Evolutionary conservation across 2,797 vertebrate genomes (phyloP), one percentile per base, ranked within the genome.

Genomic region (Acropternis orthonyx): DNA sequence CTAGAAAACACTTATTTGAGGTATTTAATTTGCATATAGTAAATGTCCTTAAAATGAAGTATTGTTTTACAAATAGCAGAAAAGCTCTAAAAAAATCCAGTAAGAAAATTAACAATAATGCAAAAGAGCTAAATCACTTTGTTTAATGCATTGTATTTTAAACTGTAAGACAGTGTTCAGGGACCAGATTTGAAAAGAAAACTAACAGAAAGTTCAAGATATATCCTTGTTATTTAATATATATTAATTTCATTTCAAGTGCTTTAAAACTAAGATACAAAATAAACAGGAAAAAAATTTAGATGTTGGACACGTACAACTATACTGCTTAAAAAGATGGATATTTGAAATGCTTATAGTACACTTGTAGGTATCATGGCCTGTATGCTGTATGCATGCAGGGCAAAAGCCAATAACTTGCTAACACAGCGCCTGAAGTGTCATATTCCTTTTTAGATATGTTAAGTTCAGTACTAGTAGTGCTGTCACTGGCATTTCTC

Each of bases 71-170:
- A 66, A 58, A 61, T 6, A 43, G 23, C 30, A 84, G 56, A 92
- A 61, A 12, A 95, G 85, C 83, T 95, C 95, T 95, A 96, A 77
- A 95, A 95, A 96, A 93, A 76, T 79, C 52, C 76, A 95, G 61
- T 87, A 95, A 92, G 96, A 97, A 98, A 97, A 97, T 95, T 96
- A 97, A 96, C 85, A 95, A 91, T 86, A 95, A 66, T 95, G 88
- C 78, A 36, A 21, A 84, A 78, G 28, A 74, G 18, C 27, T 74
- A 77, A 46, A 89, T 41, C 14, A 30, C 24, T 77, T 94, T 19
- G 8, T 73, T 87, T 85, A 77, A 30, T 41, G 39, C 28, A 51
- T 28, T 75, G 28, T 63, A n/a, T 80, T 63, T 76, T 88, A 61
- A 68, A 74, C 46, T 46, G 66, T 84, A 92, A 66, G 14, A 26